Conservation (phyloP, 2,113 vertebrate species). For the Lichenostomus cassidix region DNA sequence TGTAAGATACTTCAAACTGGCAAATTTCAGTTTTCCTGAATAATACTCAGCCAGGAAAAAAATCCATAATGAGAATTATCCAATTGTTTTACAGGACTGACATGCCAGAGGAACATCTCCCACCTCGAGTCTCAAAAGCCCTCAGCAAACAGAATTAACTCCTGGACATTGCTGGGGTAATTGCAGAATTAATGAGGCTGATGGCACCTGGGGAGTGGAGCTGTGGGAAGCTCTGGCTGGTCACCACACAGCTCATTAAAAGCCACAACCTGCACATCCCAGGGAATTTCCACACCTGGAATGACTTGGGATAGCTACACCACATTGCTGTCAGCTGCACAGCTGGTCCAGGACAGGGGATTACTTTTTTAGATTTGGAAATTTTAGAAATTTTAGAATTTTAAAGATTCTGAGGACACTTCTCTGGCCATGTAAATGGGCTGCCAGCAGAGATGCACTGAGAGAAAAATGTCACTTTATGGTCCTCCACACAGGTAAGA, state of each 20-base stretch:
- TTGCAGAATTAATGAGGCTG: not conserved
- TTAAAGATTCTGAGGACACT: not conserved
- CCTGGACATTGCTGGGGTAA: accelerated
- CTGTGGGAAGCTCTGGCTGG: not conserved
- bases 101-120: not conserved
- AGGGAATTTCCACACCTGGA: not conserved
- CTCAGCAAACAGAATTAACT: not conserved
- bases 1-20: accelerated
- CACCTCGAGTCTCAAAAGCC: not conserved
- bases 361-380: no score
- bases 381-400: no score
- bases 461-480: not conserved
- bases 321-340: not conserved
- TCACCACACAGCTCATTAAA: accelerated
- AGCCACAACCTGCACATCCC: accelerated
- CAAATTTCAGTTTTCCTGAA: not conserved
- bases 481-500: not conserved
- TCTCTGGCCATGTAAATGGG: accelerated
- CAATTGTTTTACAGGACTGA: not conserved
- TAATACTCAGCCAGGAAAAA: not conserved
- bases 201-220: accelerated
- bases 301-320: accelerated
- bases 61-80: accelerated
- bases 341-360: not conserved
- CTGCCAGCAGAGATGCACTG: not conserved